Base-by-base conservation (phyloP, 2,888 invertebrate species). In the Hypomecis atomaria region DNA sequence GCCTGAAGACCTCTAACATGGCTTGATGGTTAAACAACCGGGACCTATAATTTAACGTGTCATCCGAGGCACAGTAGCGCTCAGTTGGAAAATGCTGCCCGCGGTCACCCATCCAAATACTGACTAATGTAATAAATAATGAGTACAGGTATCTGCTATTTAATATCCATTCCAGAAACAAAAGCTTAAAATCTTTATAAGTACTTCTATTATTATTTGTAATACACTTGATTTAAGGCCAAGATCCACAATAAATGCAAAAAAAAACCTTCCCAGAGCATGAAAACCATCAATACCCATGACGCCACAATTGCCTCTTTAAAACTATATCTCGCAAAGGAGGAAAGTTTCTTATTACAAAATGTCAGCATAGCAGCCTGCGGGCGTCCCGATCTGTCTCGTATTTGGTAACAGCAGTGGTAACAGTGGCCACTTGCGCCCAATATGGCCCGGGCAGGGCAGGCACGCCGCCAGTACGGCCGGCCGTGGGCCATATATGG, bases 351-450 rank as follows among this genome's bases (percentile, higher is more conserved):
- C 49, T 61, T 38, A 58, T 81, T 81, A 80, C 82, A 79, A 81
- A 84, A 81, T 59, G 59, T 64, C 43, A 50, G 50, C 49, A 23
- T 33, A 36, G 43, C 7, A 4, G 77, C 81, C 76, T 79, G 79
- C 69, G 79, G 81, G 77, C 74, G 82, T 77, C 78, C 74, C 71
- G 78, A 74, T 44, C 62, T 69, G 69, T 61, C 59, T 75, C 86
- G 75, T 82, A 84, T 89, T 88, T 87, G 89, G 89, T 81, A 82
- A 74, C 59, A 66, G 72, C 38, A 10, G 52, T 23, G 38, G 89
- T 80, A 82, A 73, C 64, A 66, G 72, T 74, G 76, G 76, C 82
- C 82, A 78, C 82, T 81, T 80, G 79, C 71, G 63, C 82, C 85
- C 65, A 74, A 80, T 84, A 85, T 75, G 87, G 85, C 72, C 77